phyloP scores from a whole-genome alignment of 2,113 vertebrate genomes.

The Barnardius zonarius region DNA sequence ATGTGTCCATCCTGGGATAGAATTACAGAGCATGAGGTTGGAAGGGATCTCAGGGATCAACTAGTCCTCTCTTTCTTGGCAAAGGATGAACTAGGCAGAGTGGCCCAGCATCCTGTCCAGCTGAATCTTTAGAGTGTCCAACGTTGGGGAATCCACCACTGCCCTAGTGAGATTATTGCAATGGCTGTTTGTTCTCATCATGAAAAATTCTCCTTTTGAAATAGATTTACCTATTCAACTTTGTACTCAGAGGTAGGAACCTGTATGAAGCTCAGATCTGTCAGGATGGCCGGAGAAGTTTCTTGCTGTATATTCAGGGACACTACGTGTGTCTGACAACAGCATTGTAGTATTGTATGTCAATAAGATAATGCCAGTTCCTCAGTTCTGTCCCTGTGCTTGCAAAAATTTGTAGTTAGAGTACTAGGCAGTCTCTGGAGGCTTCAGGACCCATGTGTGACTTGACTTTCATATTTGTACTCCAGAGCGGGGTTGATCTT shows the following conservation, averaged over 20 bases:
- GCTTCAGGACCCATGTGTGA: neutral
- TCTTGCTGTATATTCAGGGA: neutral
- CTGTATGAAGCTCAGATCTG: neutral
- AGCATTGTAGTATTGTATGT: neutral
- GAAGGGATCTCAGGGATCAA: neutral
- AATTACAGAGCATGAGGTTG: neutral
- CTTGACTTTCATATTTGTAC: neutral
- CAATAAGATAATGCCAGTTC: neutral
- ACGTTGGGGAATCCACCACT: fast-evolving
- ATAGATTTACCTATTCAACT: neutral
- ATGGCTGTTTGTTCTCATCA: neutral
- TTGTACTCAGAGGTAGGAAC: neutral
- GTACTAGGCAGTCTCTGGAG: neutral
- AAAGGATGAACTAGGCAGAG: neutral
- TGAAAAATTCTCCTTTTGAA: neutral
- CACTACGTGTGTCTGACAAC: neutral
- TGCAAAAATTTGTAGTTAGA: neutral
- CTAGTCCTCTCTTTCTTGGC: neutral
- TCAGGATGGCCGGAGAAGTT: neutral
- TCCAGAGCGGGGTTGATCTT: neutral
- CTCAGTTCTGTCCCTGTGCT: neutral
- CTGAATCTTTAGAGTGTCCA: neutral
- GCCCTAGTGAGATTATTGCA: neutral
- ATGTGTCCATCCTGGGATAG: neutral
- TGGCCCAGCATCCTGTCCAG: neutral